Evolutionary conservation across 1,140 invertebrate species (phyloP), one percentile per base, ranked within the genome.

Genomic region (Helicoverpa armigera): DNA sequence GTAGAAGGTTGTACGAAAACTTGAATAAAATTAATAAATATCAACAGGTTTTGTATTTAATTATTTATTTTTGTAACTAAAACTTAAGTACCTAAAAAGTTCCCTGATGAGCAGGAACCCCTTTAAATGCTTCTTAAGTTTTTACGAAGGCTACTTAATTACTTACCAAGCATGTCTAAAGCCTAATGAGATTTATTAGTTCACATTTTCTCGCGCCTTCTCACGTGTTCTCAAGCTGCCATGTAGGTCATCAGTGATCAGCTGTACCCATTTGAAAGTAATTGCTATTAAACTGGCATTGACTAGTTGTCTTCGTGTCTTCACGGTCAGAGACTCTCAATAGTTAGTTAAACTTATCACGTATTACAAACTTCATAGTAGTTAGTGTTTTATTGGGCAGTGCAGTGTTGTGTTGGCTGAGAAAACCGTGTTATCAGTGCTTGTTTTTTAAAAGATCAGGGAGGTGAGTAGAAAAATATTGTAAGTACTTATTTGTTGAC

Each of bases 261-360:
- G 23, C 23, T 23, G 14, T 16, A 58, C n/a, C 7, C 54, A 12
- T 54, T 53, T 23, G 50, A 23, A 29, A 23, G 12, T 53, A 70
- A 70, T 53, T 70, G 18, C 18, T 70, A 53, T n/a, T 70, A 53
- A 67, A 14, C 29, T 61, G 73, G 23, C 73, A 76, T 63, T 76
- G 73, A 75, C 72, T 11, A 29, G 16, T 43, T 75, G 9, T 61
- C 35, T 63, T 9, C 16, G 31, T 63, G 12, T 13, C 43, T 50
- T 61, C 73, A 76, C 13, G 73, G 73, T 29, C 73, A 76, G 16
- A 3, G 4, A 43, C 14, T 75, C 16, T 48, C 31, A 11, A 60
- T 3, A 61, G 16, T 43, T 76, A 4, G 13, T 76, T 18, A n/a
- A 10, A 54, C 31, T 61, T 75, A 16, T 50, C 58, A 76, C 58